Percentiles rank a stretch among this genome's conserved stretches.
Evolutionary conservation across 2,113 vertebrate species (phyloP).

Genomic region (Cercopithecus mona): DNA sequence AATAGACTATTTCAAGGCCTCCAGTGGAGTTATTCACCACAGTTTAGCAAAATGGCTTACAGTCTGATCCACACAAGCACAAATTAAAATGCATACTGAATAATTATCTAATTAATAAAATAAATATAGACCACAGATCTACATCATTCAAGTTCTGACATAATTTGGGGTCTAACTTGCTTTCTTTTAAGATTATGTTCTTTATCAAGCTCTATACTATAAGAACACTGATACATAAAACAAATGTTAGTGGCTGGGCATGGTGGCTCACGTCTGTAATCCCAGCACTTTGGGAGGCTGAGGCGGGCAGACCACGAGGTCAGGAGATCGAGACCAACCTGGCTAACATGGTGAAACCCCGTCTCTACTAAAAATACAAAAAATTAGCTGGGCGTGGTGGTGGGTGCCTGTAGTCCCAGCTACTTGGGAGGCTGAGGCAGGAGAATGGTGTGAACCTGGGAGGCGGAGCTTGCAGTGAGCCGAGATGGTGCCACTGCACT

Average conservation of each 20-base stretch:
- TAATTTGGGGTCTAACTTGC: neutral
- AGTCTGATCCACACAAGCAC: neutral
- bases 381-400: too few relatives aligned
- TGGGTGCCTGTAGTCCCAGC: too few relatives aligned
- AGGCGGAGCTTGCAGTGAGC: too few relatives aligned
- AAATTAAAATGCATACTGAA: neutral
- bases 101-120: constrained; percentile 21
- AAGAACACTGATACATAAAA: neutral
- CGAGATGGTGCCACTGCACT: too few relatives aligned
- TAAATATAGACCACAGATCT: neutral
- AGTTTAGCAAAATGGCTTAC: neutral
- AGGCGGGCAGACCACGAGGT: too few relatives aligned
- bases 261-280: too few relatives aligned
- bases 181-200: neutral
- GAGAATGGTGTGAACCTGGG: too few relatives aligned
- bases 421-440: too few relatives aligned
- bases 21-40: neutral
- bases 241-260: neutral
- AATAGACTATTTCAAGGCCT: neutral
- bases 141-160: neutral
- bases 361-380: too few relatives aligned
- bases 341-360: too few relatives aligned
- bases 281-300: too few relatives aligned
- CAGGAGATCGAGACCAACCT: too few relatives aligned
- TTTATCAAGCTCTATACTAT: constrained; percentile 16